Base-by-base conservation (phyloP, 2,888 invertebrate genomes). In the Neoscelio sp. region DNA sequence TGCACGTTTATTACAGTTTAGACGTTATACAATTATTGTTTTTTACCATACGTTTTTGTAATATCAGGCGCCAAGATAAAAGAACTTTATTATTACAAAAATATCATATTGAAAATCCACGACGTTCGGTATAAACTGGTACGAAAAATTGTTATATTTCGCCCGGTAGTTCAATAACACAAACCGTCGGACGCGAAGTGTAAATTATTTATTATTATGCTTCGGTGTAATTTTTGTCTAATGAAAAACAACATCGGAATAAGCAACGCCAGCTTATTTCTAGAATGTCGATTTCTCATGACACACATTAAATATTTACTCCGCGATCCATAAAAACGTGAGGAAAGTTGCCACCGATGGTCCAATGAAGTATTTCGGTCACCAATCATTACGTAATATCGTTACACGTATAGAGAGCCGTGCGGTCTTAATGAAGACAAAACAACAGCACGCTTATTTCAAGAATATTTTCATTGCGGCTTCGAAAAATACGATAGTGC, bases 291-390 rank as follows among this genome's bases (percentile, higher is more conserved):
- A 65, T 50, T 52, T 52, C 30, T 40, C 52, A 28, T 30, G 65
- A 40, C 8, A 8, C 2, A 35, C 2, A 35, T 35, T 8, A 35
- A 48, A 8, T 8, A n/a, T n/a, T n/a, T n/a, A n/a, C n/a, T n/a
- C n/a, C n/a, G 48, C 26, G 48, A 48, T 48, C 48, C 23, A 23
- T 48, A 50, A 70, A 54, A 73, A 52, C 10, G 23, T 20, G 20
- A 62, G 23, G 62, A 73, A 73, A 73, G 52, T 73, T 60, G 50
- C 50, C 40, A 33, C 50, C 42, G 35, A 52, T 52, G 71, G 50
- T 52, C 67, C 67, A 54, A 42, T 44, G 17, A 33, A 67, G 54
- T 44, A 54, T 67, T 67, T 67, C 54, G 52, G 54, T 44, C 67
- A 44, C 33, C 23, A 18, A 33, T 44, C 23, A 54, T 67, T 67